Conservation (phyloP, 2,113 vertebrate genomes). For the Poeciliopsis occidentalis region DNA sequence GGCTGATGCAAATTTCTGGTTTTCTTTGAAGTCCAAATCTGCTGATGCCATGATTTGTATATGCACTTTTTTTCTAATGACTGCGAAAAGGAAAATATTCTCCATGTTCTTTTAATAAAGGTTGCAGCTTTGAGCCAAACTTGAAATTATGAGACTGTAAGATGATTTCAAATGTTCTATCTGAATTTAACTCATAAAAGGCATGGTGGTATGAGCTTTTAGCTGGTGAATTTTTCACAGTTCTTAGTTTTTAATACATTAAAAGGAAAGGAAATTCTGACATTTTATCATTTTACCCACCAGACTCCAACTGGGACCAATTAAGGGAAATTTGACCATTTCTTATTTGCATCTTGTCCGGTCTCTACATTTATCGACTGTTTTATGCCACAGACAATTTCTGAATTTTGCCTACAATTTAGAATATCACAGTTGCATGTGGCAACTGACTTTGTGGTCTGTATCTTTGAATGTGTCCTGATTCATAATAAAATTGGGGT, state of each 20-base stretch:
- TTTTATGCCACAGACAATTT: too few relatives aligned
- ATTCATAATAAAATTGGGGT: constrained; percentile 66
- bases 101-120: background rate
- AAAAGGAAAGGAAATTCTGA: too few relatives aligned
- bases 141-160: background rate
- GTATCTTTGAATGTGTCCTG: constrained; percentile 24
- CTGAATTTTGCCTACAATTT: too few relatives aligned
- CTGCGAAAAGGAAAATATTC: background rate
- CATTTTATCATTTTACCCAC: too few relatives aligned
- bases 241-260: too few relatives aligned
- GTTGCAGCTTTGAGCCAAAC: background rate
- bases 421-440: background rate
- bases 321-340: too few relatives aligned
- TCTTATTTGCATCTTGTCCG: too few relatives aligned
- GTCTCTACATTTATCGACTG: too few relatives aligned
- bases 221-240: background rate
- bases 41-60: background rate
- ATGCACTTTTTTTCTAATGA: background rate
- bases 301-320: too few relatives aligned
- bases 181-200: too few relatives aligned
- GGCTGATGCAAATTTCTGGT: background rate
- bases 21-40: background rate
- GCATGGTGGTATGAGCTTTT: background rate
- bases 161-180: background rate
- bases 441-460: constrained; percentile 20